Percentiles rank a stretch among this genome's conserved stretches.
Conservation (phyloP, 2,113 vertebrate species). For the Pituophis catenifer region DNA sequence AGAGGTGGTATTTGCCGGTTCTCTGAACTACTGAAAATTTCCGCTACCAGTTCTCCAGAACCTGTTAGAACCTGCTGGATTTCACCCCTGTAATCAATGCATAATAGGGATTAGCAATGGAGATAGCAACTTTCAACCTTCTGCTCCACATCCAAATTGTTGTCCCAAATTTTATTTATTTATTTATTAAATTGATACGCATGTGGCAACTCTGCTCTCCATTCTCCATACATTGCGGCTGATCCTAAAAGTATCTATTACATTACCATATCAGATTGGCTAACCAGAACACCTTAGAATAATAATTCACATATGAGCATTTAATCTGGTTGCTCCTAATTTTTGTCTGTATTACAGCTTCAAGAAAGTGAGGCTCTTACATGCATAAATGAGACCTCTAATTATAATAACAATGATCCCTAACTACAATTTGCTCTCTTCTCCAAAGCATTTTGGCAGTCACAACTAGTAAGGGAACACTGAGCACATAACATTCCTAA, state of each 20-base stretch:
- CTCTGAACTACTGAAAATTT: too few relatives aligned
- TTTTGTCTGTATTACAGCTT: background rate
- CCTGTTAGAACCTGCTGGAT: too few relatives aligned
- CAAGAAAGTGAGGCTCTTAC: background rate
- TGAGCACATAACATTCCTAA: conserved; percentile 40
- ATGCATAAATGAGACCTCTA: background rate
- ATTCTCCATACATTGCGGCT: background rate
- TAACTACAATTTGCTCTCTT: background rate
- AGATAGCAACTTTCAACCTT: background rate
- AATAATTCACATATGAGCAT: background rate
- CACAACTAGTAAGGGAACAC: conserved; percentile 47
- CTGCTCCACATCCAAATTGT: background rate
- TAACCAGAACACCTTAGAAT: conserved; percentile 13
- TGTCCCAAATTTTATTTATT: background rate
- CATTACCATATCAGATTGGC: background rate
- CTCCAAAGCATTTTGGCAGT: background rate
- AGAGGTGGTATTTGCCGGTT: too few relatives aligned
- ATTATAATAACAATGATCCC: conserved; percentile 12
- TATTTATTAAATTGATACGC: background rate
- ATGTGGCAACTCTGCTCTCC: background rate
- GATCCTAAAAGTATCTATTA: background rate
- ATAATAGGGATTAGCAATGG: background rate
- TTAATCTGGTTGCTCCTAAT: background rate
- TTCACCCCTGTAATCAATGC: background rate
- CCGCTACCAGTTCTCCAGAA: too few relatives aligned